Evolutionary conservation across 2,888 invertebrate species (phyloP).

Genomic region (Lasioglossum oenotherae): DNA sequence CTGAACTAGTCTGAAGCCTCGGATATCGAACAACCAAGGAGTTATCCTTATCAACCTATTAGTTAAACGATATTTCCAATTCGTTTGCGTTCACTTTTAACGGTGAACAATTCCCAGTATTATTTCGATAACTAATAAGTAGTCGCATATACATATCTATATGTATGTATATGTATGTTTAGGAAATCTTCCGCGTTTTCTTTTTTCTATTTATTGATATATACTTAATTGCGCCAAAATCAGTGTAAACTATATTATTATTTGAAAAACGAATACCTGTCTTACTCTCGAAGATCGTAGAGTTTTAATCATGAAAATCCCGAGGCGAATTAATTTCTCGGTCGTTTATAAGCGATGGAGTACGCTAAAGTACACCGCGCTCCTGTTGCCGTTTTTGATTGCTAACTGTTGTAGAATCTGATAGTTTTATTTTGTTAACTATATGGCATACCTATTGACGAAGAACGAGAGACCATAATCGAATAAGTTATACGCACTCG

Average conservation of each 20-base stretch:
- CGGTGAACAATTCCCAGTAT: constrained; percentile 9
- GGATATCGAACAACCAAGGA: constrained; percentile 12
- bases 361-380: constrained; percentile 43
- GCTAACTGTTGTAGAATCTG: constrained; percentile 82
- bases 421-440: constrained; percentile 82
- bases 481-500: constrained; percentile 40
- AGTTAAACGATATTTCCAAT: background rate
- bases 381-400: constrained; percentile 78
- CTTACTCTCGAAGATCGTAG: background rate
- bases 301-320: constrained; percentile 18
- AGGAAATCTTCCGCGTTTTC: background rate
- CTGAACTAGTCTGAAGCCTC: constrained; percentile 38
- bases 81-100: background rate
- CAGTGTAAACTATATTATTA: background rate
- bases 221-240: background rate
- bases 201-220: background rate
- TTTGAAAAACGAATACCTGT: background rate
- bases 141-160: background rate
- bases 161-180: too few relatives aligned
- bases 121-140: background rate
- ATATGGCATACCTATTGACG: constrained; percentile 49
- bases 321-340: constrained; percentile 52
- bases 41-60: too few relatives aligned
- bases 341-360: constrained; percentile 52
- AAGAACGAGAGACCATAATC: constrained; percentile 31